These are phyloP conservation scores for Tenthredo livida DNA, from an alignment of 2,888 invertebrate species.

Conservation along the genomic window DNA sequence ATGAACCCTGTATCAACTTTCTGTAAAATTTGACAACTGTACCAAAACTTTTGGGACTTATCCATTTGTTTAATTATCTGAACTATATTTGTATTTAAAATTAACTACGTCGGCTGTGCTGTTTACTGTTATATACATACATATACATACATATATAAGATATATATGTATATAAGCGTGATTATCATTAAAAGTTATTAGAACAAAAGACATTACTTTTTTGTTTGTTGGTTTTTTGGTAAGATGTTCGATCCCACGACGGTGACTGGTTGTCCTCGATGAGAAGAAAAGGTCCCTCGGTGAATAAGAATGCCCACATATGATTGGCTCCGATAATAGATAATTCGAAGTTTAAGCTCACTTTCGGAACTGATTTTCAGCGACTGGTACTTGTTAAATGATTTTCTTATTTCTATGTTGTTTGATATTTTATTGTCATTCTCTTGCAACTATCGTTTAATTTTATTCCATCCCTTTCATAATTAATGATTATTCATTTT, in stretches of 20 bases:
- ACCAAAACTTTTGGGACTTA: conserved; percentile 16
- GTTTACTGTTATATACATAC: conserved; percentile 5
- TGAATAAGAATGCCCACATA: conserved; percentile 51
- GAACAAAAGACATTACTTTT: conserved; percentile 59
- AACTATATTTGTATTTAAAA: conserved; percentile 26
- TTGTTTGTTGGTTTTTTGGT: conserved; percentile 56
- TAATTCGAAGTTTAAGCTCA: conserved; percentile 39
- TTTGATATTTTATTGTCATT: neutral
- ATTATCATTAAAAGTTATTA: conserved; percentile 31
- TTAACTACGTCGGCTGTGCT: conserved; percentile 22
- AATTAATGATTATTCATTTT: neutral
- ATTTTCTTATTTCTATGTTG: neutral
- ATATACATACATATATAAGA: neutral
- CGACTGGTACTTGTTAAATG: neutral
- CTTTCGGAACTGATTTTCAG: conserved; percentile 6
- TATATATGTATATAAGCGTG: conserved; percentile 3
- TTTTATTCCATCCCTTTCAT: neutral
- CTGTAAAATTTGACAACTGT: conserved; percentile 22
- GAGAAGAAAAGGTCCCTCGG: conserved; percentile 55
- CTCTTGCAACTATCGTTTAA: conserved; percentile 19
- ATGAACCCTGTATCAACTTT: conserved; percentile 25
- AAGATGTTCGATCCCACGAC: conserved; percentile 63
- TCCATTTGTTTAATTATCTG: neutral
- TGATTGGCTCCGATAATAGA: conserved; percentile 30
- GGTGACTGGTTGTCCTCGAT: conserved; percentile 61